These are phyloP conservation scores for Scrobipalpa costella DNA, from an alignment of 2,888 invertebrate species.

Conservation along the genomic window DNA sequence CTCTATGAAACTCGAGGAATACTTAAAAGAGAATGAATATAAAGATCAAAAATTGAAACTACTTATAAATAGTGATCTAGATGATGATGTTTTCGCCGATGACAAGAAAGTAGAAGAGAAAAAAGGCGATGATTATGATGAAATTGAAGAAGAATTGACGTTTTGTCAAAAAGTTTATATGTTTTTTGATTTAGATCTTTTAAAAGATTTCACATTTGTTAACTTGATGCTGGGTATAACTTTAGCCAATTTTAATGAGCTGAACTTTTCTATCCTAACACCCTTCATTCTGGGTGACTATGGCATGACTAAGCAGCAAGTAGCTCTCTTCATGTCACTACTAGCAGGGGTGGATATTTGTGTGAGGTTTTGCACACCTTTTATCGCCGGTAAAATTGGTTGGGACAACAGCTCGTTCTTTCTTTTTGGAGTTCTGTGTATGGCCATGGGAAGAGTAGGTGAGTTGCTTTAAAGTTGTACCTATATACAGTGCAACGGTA, in stretches of 20 bases:
- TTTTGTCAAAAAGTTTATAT: constrained; percentile 80
- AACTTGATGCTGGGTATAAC: constrained; percentile 87
- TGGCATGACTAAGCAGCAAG: constrained; percentile 81
- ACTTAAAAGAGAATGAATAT: constrained; percentile 66
- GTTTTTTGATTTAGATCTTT: constrained; percentile 86
- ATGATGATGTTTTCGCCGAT: constrained; percentile 56
- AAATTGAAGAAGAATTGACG: constrained; percentile 55
- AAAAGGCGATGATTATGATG: constrained; percentile 43
- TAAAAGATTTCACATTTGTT: constrained; percentile 85
- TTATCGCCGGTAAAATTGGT: constrained; percentile 84
- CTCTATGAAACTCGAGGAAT: constrained; percentile 76
- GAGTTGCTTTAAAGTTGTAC: constrained; percentile 42
- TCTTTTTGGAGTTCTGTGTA: constrained; percentile 84
- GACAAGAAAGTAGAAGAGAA: constrained; percentile 37
- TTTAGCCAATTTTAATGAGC: constrained; percentile 85
- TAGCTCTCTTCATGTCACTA: constrained; percentile 86
- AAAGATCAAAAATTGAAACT: constrained; percentile 55
- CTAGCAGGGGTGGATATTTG: constrained; percentile 84
- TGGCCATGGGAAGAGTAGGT: constrained; percentile 85
- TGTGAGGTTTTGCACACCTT: constrained; percentile 84
- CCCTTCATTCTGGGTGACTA: constrained; percentile 87
- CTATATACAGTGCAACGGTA: no score
- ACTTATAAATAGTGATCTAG: constrained; percentile 54
- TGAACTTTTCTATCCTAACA: constrained; percentile 87
- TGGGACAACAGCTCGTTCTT: constrained; percentile 88